phyloP scores from a whole-genome alignment of 2,797 vertebrate species.

The Oryzias sinensis region DNA sequence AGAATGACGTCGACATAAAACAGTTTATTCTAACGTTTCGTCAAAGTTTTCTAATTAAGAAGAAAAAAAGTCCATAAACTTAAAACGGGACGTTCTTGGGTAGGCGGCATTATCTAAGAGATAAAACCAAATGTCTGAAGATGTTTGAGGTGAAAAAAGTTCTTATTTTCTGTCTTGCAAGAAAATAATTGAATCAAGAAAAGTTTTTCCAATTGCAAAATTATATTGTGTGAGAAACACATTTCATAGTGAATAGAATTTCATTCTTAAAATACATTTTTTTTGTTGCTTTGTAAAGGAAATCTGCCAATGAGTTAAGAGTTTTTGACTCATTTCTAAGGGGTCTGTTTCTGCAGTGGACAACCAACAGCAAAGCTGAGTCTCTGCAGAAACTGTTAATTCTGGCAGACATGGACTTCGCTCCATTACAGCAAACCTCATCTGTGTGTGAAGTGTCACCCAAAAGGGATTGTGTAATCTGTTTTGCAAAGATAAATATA shows the following conservation, averaged over 20 bases:
- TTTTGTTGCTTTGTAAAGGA: too few relatives aligned
- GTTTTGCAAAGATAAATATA: constrained; percentile 5
- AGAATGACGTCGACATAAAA: not conserved
- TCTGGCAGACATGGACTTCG: not conserved
- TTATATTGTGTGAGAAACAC: too few relatives aligned
- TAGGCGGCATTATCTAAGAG: not conserved
- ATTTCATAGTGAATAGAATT: too few relatives aligned
- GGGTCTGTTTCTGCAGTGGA: too few relatives aligned
- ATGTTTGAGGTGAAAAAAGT: not conserved
- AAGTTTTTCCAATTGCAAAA: too few relatives aligned
- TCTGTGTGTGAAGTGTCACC: constrained; percentile 4
- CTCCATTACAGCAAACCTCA: not conserved
- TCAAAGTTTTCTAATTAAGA: not conserved
- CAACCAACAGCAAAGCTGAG: not conserved
- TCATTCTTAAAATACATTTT: too few relatives aligned
- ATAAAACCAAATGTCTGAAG: constrained; percentile 2
- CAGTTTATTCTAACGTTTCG: too few relatives aligned
- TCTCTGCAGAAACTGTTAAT: not conserved
- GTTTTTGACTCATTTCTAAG: too few relatives aligned
- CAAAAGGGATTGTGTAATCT: constrained; percentile 16
- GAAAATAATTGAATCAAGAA: too few relatives aligned
- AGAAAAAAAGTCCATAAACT: not conserved
- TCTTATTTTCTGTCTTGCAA: not conserved
- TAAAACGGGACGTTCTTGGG: constrained; percentile 3
- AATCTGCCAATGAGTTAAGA: too few relatives aligned